Conservation (phyloP, 2,888 invertebrate genomes). For the Platerodrilus igneus region DNA sequence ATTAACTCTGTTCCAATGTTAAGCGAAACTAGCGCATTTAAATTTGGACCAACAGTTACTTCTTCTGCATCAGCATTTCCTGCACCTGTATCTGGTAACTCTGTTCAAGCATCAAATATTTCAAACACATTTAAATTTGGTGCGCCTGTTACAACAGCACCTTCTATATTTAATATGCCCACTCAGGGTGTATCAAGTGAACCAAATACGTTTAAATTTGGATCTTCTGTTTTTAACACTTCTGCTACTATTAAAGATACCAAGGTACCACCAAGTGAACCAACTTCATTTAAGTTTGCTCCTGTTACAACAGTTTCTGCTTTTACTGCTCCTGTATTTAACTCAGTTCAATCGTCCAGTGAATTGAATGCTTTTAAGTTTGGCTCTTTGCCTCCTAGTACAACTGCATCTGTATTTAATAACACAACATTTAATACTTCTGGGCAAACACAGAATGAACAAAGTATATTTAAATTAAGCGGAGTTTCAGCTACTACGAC, state of each 20-base stretch:
- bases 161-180: conserved; percentile 1
- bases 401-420: conserved; percentile 3
- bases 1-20: no score
- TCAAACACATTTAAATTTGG: conserved; percentile 8
- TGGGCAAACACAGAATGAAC: no score
- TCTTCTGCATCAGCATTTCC: background rate
- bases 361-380: conserved; percentile 3
- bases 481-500: background rate
- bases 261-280: background rate
- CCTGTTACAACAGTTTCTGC: conserved; percentile 12
- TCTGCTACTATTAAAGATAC: conserved; percentile 14
- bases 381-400: conserved; percentile 6
- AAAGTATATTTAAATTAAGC: conserved; percentile 4
- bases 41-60: conserved; percentile 3
- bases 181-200: no score
- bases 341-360: conserved; percentile 12
- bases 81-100: background rate
- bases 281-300: conserved; percentile 9
- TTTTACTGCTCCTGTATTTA: conserved; percentile 15
- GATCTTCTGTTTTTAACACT: conserved; percentile 10
- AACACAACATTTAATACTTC: background rate
- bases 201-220: conserved; percentile 7
- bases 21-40: conserved; percentile 1
- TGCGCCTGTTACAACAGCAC: conserved; percentile 7
- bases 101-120: background rate